These are phyloP conservation scores for Campylomormyrus numenius DNA, from an alignment of 2,113 vertebrate species.

Conservation along the genomic window DNA sequence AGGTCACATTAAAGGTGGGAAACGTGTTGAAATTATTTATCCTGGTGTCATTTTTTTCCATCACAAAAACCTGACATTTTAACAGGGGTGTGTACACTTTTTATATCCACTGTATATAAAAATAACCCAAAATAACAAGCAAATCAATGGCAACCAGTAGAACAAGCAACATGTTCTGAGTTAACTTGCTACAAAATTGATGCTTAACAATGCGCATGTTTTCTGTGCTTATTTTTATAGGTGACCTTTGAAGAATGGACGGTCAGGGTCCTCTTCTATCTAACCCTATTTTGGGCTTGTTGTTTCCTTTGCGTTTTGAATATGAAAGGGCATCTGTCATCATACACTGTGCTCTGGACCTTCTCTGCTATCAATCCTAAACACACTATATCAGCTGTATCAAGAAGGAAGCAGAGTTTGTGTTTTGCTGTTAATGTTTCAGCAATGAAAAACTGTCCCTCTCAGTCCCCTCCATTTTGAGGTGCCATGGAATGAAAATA, in stretches of 20 bases:
- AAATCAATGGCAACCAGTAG: neutral
- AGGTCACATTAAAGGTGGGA: too few relatives aligned
- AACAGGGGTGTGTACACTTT: too few relatives aligned
- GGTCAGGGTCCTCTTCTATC: neutral
- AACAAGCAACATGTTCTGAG: neutral
- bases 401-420: neutral
- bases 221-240: neutral
- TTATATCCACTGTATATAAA: neutral
- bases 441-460: neutral
- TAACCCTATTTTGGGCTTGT: neutral
- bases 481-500: neutral
- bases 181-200: neutral
- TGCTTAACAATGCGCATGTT: neutral
- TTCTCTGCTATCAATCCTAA: conserved; percentile 9
- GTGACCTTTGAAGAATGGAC: neutral
- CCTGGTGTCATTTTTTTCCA: too few relatives aligned
- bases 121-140: neutral
- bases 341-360: neutral
- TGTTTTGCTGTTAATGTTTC: conserved; percentile 8
- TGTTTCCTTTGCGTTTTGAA: neutral
- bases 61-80: too few relatives aligned
- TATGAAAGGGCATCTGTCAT: neutral
- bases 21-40: too few relatives aligned
- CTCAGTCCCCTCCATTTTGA: neutral
- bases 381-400: neutral